Evolutionary conservation across 2,797 vertebrate species (phyloP).

Genomic region (Clarias fuscus): DNA sequence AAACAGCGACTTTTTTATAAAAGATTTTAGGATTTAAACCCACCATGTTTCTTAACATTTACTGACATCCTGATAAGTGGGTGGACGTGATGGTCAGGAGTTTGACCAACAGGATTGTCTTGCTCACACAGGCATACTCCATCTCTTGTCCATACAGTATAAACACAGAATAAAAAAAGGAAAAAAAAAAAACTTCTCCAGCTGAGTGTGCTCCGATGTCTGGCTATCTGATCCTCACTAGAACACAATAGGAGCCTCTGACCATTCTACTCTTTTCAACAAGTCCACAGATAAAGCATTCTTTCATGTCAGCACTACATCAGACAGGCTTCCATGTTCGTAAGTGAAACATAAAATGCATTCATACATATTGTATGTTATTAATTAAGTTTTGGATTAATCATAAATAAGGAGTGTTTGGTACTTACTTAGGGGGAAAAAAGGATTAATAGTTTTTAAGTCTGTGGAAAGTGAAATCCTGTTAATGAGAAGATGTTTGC

Average conservation of each 20-base stretch:
- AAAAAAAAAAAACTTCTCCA: constrained; percentile 44
- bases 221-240: constrained; percentile 42
- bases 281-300: constrained; percentile 23
- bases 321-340: not conserved
- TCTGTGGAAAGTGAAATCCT: constrained; percentile 38
- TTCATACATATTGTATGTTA: not conserved
- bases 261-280: constrained; percentile 24
- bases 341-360: not conserved
- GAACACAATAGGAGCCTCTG: constrained; percentile 49
- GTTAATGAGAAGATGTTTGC: constrained; percentile 64
- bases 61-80: constrained; percentile 28
- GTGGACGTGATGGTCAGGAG: constrained; percentile 28
- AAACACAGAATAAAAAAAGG: constrained; percentile 51
- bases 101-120: constrained; percentile 35
- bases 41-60: constrained; percentile 16
- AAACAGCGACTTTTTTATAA: not conserved
- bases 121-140: constrained; percentile 32
- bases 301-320: not conserved
- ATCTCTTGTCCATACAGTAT: constrained; percentile 35
- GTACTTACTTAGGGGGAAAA: not conserved
- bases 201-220: constrained; percentile 47
- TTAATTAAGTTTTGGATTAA: not conserved
- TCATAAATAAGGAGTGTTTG: not conserved
- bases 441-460: constrained; percentile 5
- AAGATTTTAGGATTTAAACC: constrained; percentile 6